A percentile compares a stretch with the other conserved stretches of the same genome.
These are phyloP conservation scores for Suricata suricatta DNA, from an alignment of 2,113 vertebrate genomes.

Conservation along the genomic window DNA sequence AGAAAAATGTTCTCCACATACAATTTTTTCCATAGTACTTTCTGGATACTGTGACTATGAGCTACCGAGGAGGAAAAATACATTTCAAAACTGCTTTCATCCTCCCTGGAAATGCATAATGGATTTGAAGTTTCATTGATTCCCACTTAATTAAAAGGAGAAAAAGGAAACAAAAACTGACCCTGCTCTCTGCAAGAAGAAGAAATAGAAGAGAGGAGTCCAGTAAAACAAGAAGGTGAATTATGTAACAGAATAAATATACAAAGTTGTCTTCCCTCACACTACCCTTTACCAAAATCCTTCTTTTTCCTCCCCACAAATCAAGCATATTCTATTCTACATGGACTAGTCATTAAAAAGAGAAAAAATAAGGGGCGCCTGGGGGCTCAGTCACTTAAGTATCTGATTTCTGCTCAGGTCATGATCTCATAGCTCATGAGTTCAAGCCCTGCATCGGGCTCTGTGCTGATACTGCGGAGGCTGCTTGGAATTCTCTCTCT, in stretches of 20 bases:
- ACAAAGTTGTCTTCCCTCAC: not conserved
- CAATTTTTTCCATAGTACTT: not conserved
- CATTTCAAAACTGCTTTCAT: conserved; percentile 13
- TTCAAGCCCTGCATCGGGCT: too few species aligned
- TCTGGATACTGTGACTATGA: not conserved
- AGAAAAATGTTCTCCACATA: not conserved
- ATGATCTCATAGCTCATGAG: too few species aligned
- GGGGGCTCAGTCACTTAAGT: too few species aligned
- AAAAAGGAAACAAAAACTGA: not conserved
- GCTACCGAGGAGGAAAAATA: not conserved
- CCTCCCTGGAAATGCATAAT: not conserved
- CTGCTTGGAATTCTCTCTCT: too few species aligned
- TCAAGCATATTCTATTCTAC: not conserved
- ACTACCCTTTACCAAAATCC: not conserved
- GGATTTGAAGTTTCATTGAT: conserved; percentile 23
- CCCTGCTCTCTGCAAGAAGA: not conserved
- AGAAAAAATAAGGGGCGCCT: not conserved
- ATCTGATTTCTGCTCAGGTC: too few species aligned
- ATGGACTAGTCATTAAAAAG: not conserved
- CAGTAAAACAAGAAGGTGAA: not conserved
- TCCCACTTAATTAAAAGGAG: not conserved
- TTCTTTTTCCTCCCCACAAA: not conserved
- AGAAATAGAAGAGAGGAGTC: not conserved
- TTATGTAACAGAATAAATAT: not conserved
- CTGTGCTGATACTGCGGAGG: too few species aligned